These are phyloP conservation scores for Cheilosia impressa DNA, from an alignment of 2,888 invertebrate genomes.

Conservation along the genomic window DNA sequence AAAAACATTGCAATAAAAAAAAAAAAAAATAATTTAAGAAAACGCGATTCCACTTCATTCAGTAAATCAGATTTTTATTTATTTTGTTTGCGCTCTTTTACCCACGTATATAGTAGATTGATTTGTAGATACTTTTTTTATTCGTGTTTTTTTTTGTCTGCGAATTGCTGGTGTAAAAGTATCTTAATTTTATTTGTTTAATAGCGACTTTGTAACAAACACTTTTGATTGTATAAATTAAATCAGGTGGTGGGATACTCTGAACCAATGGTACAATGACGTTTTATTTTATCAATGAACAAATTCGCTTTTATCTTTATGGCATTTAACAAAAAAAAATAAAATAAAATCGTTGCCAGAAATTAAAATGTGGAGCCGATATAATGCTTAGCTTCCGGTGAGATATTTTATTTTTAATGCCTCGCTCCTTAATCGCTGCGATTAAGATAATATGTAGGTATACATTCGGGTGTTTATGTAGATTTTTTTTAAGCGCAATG, in stretches of 20 bases:
- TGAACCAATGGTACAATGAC: background rate
- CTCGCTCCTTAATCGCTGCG: constrained; percentile 25
- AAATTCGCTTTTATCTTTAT: constrained; percentile 28
- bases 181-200: background rate
- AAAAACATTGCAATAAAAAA: constrained; percentile 49
- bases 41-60: constrained; percentile 79
- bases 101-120: constrained; percentile 68
- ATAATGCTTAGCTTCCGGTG: constrained; percentile 53
- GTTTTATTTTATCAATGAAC: constrained; percentile 29
- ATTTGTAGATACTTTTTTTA: constrained; percentile 61
- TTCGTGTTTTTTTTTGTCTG: background rate
- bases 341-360: background rate
- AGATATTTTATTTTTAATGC: constrained; percentile 41
- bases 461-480: background rate
- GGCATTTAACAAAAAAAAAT: constrained; percentile 10
- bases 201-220: no score
- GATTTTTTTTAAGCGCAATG: constrained; percentile 15
- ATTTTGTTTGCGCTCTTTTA: constrained; percentile 67
- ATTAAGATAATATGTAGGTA: constrained; percentile 30
- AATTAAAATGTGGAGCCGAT: constrained; percentile 3
- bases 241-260: background rate
- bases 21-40: constrained; percentile 58
- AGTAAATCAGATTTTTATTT: constrained; percentile 78
- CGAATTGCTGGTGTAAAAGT: constrained; percentile 21
- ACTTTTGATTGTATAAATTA: background rate